phyloP scores from a whole-genome alignment of 1,140 invertebrate species.

The Ostrea denselamellosa region DNA sequence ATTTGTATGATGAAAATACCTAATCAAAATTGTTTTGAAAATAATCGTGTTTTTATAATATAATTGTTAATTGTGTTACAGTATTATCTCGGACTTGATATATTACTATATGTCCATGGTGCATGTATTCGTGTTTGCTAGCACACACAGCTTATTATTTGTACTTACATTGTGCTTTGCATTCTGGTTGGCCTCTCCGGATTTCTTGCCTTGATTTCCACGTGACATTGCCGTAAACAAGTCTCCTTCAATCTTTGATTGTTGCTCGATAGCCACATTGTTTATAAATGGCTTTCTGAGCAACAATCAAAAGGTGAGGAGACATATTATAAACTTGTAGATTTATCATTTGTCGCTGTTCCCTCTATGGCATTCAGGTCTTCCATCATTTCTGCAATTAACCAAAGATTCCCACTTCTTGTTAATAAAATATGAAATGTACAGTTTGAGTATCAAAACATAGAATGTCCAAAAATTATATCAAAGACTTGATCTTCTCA shows the following conservation, averaged over 20 bases:
- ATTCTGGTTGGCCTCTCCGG: not conserved
- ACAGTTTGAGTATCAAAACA: not conserved
- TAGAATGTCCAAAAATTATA: not conserved
- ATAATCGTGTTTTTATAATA: too few relatives aligned
- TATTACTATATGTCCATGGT: too few relatives aligned
- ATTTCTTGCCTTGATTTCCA: not conserved
- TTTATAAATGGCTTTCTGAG: constrained; percentile 65
- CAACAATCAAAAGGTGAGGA: constrained; percentile 70
- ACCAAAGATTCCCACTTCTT: not conserved
- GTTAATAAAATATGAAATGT: not conserved
- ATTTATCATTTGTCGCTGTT: not conserved
- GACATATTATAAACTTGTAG: constrained; percentile 38
- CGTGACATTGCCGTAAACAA: constrained; percentile 43
- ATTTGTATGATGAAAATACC: too few relatives aligned
- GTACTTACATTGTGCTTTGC: too few relatives aligned
- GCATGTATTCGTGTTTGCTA: too few relatives aligned
- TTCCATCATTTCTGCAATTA: not conserved
- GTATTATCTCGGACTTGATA: too few relatives aligned
- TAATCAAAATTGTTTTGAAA: too few relatives aligned
- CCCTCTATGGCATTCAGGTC: not conserved
- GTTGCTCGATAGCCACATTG: constrained; percentile 64
- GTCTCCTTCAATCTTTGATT: constrained; percentile 68
- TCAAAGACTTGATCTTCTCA: not conserved
- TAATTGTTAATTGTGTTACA: too few relatives aligned
- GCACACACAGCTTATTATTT: too few relatives aligned